Base-by-base conservation (phyloP, 2,797 vertebrate genomes). In the Pristis pectinata region DNA sequence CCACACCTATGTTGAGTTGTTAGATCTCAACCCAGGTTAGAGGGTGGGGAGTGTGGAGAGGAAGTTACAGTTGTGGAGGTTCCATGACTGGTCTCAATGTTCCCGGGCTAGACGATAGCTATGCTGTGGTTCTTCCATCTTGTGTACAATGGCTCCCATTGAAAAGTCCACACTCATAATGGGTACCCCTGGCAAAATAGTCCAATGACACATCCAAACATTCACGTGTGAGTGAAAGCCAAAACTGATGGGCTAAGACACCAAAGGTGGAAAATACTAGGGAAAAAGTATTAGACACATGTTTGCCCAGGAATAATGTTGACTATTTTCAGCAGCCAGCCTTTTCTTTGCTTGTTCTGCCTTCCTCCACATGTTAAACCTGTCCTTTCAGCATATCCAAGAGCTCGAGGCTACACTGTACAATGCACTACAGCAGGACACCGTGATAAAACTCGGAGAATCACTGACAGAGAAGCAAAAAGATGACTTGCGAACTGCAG, bases 341-440 rank as follows among this genome's bases (percentile, higher is more conserved):
- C 61, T 27, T 22, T 83, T 44, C 59, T 30, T 37, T 19, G 34
- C 44, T 67, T 13, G 30, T 41, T 64, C 22, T 27, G 11, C 34
- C 27, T 85, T 64, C 24, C 53, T 82, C 11, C 2, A 3, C 8
- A 13, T 30, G 41, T 6, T 27, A 27, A 64, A 56, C 89, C 95
- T 95, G 96, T 53, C 44, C 97, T 95, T 94, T 97, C 97, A 99
- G 99, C 98, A 99, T 98, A 99, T 99, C 97, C 99, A 99, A 96
- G 99, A 99, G 96, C 97, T 99, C 97, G 99, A 99, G 96, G 99
- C 99, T 44, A 99, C 99, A 3, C 97, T 99, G 96, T 99, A 99
- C 97, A 99, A 99, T 95, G 98, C 99, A 95, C 97, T 99, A 95
- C 99, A 99, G 97, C 99, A 99, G 97, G 99, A 99, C 96, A 99